These are phyloP conservation scores for Macrotus californicus DNA, from an alignment of 2,113 vertebrate genomes.

Conservation along the genomic window DNA sequence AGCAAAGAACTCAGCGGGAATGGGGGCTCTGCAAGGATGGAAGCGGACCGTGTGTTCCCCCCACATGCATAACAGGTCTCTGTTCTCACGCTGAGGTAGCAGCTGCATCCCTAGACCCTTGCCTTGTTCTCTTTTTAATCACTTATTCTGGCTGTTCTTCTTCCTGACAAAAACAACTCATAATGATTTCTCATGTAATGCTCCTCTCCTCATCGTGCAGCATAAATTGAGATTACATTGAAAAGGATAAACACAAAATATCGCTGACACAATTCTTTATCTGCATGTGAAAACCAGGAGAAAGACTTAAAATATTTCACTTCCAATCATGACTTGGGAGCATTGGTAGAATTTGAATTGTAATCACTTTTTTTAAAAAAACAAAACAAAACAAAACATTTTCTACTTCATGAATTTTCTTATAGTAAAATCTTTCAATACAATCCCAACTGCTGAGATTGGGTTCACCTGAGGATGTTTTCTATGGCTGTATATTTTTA, in stretches of 20 bases:
- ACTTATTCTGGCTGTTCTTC: slow-evolving; percentile 46
- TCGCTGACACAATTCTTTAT: not conserved
- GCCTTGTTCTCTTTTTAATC: slow-evolving; percentile 41
- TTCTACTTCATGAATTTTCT: not conserved
- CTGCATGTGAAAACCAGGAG: not conserved
- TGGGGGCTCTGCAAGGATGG: slow-evolving; percentile 16
- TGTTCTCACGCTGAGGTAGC: slow-evolving; percentile 54
- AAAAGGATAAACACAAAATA: not conserved
- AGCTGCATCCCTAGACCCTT: slow-evolving; percentile 40
- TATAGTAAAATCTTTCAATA: slow-evolving; percentile 31
- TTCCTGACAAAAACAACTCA: slow-evolving; percentile 49
- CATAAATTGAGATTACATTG: slow-evolving; percentile 23
- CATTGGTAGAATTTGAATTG: not conserved
- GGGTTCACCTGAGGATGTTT: not conserved
- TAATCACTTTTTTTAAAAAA: not conserved
- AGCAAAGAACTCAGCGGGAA: slow-evolving; percentile 53
- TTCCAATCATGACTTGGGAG: not conserved
- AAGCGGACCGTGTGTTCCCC: slow-evolving; percentile 37
- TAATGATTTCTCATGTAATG: slow-evolving; percentile 29
- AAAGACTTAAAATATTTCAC: slow-evolving; percentile 21
- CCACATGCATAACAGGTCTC: not conserved
- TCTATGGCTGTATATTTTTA: not conserved
- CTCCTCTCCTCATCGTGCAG: not conserved
- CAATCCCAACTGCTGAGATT: not conserved
- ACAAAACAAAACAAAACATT: no score